phyloP scores from a whole-genome alignment of 2,797 vertebrate species.

The Erethizon dorsatum region DNA sequence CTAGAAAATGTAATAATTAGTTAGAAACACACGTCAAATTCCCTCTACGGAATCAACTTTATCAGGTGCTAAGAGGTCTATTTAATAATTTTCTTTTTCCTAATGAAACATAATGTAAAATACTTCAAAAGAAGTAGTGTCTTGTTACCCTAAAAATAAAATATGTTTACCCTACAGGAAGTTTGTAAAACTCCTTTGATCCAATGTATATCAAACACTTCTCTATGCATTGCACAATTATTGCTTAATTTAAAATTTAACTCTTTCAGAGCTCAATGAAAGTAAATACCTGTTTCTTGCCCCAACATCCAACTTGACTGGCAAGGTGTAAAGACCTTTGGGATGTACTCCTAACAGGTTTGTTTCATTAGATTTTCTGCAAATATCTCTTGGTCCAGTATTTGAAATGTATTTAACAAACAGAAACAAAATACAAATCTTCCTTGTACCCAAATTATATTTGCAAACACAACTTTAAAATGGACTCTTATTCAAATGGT shows the following conservation, averaged over 20 bases:
- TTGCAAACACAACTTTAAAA: constrained; percentile 16
- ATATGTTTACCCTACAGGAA: constrained; percentile 72
- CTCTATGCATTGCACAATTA: constrained; percentile 81
- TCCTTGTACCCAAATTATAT: neutral
- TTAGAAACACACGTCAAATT: constrained; percentile 21
- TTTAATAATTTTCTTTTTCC: constrained; percentile 37
- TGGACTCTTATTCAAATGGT: neutral
- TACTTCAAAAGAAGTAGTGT: neutral
- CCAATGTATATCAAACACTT: constrained; percentile 72
- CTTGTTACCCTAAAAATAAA: constrained; percentile 18
- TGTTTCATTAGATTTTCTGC: neutral
- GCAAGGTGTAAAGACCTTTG: neutral
- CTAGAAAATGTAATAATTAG: neutral
- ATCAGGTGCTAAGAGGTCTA: neutral
- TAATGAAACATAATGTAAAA: constrained; percentile 33
- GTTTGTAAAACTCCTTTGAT: constrained; percentile 74
- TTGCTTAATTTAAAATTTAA: constrained; percentile 81
- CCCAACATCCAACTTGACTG: neutral
- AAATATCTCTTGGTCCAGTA: constrained; percentile 14
- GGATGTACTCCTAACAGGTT: neutral
- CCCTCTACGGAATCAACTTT: neutral
- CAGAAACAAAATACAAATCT: constrained; percentile 17
- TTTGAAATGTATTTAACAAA: constrained; percentile 45
- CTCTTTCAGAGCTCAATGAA: constrained; percentile 40
- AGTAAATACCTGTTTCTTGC: neutral